phyloP scores from a whole-genome alignment of 1,140 invertebrate species.

The Drosophila oshimai region DNA sequence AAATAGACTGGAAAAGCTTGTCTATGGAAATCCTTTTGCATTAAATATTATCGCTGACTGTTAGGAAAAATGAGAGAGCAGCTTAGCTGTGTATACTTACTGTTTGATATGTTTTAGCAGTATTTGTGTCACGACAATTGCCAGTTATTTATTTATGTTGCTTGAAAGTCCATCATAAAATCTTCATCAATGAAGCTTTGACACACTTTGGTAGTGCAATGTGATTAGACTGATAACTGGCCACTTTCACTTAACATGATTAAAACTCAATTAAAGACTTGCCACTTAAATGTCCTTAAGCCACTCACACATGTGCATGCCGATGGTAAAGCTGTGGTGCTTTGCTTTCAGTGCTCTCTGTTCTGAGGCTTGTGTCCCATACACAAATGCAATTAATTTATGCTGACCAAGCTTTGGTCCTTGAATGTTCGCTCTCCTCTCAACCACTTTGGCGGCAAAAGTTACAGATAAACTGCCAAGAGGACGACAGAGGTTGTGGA shows the following conservation, averaged over 20 bases:
- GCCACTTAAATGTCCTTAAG: neutral
- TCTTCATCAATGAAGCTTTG: too few relatives aligned
- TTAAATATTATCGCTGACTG: slow-evolving; percentile 21
- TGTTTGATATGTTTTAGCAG: neutral
- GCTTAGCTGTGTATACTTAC: neutral
- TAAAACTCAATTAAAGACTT: slow-evolving; percentile 15
- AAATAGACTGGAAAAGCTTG: slow-evolving; percentile 21
- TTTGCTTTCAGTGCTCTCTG: neutral
- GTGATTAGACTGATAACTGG: neutral
- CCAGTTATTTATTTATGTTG: neutral
- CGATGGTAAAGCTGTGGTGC: neutral
- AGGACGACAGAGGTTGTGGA: neutral
- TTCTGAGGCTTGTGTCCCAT: slow-evolving; percentile 11
- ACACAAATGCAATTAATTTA: slow-evolving; percentile 67
- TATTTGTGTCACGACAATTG: neutral
- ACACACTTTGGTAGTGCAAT: neutral
- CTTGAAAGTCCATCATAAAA: neutral
- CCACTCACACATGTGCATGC: neutral
- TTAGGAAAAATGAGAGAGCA: too few relatives aligned
- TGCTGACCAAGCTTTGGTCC: slow-evolving; percentile 50
- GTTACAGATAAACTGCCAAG: slow-evolving; percentile 12
- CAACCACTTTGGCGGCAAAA: slow-evolving; percentile 12
- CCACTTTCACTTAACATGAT: slow-evolving; percentile 3
- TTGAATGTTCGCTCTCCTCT: slow-evolving; percentile 8
- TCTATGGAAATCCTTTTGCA: slow-evolving; percentile 51